Conservation (phyloP, 2,888 invertebrate species). For the Reticulitermes lucifugus region DNA sequence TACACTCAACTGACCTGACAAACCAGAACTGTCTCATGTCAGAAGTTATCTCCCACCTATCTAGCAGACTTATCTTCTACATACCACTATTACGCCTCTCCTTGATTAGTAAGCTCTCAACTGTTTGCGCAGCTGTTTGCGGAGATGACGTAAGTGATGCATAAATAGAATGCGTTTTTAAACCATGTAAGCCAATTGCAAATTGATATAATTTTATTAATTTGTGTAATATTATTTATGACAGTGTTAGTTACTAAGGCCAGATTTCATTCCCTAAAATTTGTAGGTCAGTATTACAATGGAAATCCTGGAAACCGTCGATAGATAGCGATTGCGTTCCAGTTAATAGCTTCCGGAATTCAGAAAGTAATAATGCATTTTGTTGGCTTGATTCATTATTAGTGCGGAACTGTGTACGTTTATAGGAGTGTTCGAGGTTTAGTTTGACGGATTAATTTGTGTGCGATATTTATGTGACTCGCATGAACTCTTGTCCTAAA, state of each 20-base stretch:
- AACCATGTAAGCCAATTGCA: background rate
- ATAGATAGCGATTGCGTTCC: slow-evolving; percentile 35
- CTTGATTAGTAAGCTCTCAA: slow-evolving; percentile 27
- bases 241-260: background rate
- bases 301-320: background rate
- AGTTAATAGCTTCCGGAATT: slow-evolving; percentile 39
- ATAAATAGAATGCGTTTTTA: slow-evolving; percentile 11
- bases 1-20: background rate
- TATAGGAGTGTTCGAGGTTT: background rate
- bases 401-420: background rate
- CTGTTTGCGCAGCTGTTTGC: slow-evolving; percentile 37
- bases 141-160: slow-evolving; percentile 25
- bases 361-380: background rate
- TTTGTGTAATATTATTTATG: background rate
- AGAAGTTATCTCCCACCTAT: background rate
- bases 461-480: background rate
- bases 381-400: background rate
- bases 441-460: background rate
- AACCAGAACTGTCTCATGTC: background rate
- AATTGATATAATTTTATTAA: background rate
- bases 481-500: background rate
- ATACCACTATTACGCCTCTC: background rate
- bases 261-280: background rate
- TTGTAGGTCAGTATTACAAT: slow-evolving; percentile 7
- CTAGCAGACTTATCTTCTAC: background rate